A percentile compares a stretch with the other conserved stretches of the same genome.
phyloP scores from a whole-genome alignment of 2,888 invertebrate genomes.

The Tachina fera region DNA sequence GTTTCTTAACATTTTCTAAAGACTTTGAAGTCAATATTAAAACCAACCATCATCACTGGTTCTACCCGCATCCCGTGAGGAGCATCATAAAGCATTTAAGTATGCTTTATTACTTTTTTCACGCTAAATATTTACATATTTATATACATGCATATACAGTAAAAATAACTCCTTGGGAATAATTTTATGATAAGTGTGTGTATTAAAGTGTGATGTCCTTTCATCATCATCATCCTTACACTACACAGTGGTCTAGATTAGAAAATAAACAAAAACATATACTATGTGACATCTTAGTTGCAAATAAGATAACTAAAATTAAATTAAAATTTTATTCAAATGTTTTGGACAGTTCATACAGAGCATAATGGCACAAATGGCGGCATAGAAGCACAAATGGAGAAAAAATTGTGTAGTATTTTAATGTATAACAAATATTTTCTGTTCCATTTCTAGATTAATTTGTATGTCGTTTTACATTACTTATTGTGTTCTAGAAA shows the following conservation, averaged over 20 bases:
- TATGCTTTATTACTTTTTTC: neutral
- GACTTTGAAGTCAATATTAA: neutral
- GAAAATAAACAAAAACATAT: neutral
- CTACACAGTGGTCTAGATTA: neutral
- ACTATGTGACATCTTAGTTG: neutral
- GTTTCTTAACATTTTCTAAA: neutral
- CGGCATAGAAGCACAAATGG: too few species aligned
- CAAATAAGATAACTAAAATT: too few species aligned
- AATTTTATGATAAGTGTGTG: slow-evolving; percentile 24
- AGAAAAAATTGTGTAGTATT: too few species aligned
- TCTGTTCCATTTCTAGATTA: too few species aligned
- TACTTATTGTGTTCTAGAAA: too few species aligned
- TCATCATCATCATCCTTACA: slow-evolving; percentile 47
- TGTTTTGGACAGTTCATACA: too few species aligned
- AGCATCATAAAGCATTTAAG: neutral
- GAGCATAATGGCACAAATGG: too few species aligned
- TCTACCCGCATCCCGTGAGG: neutral
- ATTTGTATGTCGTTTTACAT: too few species aligned
- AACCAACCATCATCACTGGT: neutral
- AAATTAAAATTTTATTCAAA: too few species aligned
- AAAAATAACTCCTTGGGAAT: slow-evolving; percentile 29
- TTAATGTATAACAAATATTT: too few species aligned
- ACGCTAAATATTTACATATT: neutral
- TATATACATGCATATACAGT: neutral
- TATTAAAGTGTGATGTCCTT: slow-evolving; percentile 41